Base-by-base conservation (phyloP, 2,888 invertebrate genomes). In the Agriopis marginaria region DNA sequence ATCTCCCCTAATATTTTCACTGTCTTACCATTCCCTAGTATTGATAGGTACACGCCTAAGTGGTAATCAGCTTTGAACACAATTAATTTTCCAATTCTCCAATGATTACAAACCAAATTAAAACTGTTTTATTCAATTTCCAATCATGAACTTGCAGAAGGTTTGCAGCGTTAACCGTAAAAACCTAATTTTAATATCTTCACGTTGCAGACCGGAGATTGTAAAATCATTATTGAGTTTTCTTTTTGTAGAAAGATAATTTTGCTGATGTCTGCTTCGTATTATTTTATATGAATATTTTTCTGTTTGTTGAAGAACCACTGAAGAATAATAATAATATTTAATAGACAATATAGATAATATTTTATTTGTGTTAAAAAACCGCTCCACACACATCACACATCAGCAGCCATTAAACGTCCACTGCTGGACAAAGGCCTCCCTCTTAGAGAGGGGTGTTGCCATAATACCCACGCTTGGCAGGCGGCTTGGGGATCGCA, bases 121-220 rank as follows among this genome's bases (percentile, higher is more conserved):
- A 53, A 45, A 53, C n/a, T 6, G 8, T 39, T 67, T 50, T 44
- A 51, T 58, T 58, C 39, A 39, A 32, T 32, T 32, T 32, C 32
- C 32, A 32, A 32, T 32, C 32, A 32, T 5, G 32, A 32, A 4
- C 4, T n/a, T 51, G 14, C 63, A 45, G 56, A 17, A 45, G 17
- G 17, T 47, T 62, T 12, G 51, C 39, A 42, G n/a, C 40, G 49
- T 63, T 63, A 63, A 63, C 63, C 60, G 42, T 44, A 12, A n/a
- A 60, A 64, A 64, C 50, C 51, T 61, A 61, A 64, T 69, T 69
- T 45, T 40, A 61, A 69, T 68, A 64, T 61, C 54, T 56, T 42
- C 5, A 11, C 6, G 39, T 56, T 69, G 64, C 63, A 64, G 42
- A 39, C 63, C 50, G 68, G 64, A 60, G 68, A 69, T 64, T 69